Base-by-base conservation (phyloP, 2,888 invertebrate species). In the Matsumyia berberina region DNA sequence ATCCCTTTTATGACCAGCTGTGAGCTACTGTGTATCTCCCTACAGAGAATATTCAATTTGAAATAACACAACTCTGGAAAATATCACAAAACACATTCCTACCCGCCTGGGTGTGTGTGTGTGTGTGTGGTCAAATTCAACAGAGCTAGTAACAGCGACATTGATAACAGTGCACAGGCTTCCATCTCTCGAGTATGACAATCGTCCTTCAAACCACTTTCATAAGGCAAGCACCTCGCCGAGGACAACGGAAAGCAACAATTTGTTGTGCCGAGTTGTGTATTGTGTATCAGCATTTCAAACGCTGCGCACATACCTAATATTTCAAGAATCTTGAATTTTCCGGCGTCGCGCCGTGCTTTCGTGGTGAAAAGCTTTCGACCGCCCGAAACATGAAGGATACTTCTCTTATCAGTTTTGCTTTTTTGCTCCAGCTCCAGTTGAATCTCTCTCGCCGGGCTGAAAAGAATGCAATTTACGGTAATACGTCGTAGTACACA, bases 401-500 rank as follows among this genome's bases (percentile, higher is more conserved):
- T 69, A 69, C 51, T 73, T 74, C 73, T 79, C 83, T 83, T 83
- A 83, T 83, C 83, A 83, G 69, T 73, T 73, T 69, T 39, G 60
- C 58, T 58, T 78, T n/a, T 55, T 24, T 67, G 46, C 64, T 69
- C 73, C 57, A 69, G 78, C 62, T 57, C 67, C 69, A 83, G 83
- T 83, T 74, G 62, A 73, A 83, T 78, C 35, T 69, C 82, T 79
- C 67, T 78, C 73, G 83, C 79, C 83, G 83, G 83, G 83, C 66
- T 44, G 60, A 57, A 67, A 73, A 78, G 69, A 12, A 62, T 73
- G 55, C 78, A 69, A 55, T 67, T 42, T 49, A 49, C 76, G 69
- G 39, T 64, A 37, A 51, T 8, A 42, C 66, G 57, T 57, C 19
- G 49, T 49, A 66, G 24, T 29, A 72, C 8, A 57, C 8, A 49